Conservation (phyloP, 1,140 invertebrate genomes). For the Batillaria attramentaria region DNA sequence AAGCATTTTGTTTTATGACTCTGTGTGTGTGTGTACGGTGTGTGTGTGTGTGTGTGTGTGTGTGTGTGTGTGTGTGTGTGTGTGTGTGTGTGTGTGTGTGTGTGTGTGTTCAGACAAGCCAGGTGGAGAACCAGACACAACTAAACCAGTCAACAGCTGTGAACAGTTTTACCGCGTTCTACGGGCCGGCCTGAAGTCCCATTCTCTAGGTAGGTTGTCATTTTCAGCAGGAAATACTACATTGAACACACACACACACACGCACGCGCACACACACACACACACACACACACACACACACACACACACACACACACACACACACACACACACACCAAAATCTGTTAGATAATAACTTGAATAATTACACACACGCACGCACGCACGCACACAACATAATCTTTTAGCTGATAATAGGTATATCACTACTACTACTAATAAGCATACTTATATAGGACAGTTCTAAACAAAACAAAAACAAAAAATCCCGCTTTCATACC, state of each 20-base stretch:
- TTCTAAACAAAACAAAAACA: not conserved
- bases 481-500: not conserved
- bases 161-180: not conserved
- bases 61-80: no score
- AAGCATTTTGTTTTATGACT: not conserved
- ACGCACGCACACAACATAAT: not conserved
- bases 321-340: not conserved
- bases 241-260: not conserved
- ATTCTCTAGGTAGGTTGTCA: not conserved
- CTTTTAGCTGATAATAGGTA: not conserved
- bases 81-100: no score
- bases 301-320: not conserved
- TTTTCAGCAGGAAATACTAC: not conserved
- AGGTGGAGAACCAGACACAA: not conserved
- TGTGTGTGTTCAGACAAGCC: no score
- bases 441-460: not conserved
- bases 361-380: not conserved
- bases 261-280: not conserved
- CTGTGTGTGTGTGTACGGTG: no score
- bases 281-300: not conserved
- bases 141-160: not conserved
- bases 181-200: no score
- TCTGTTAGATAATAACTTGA: not conserved
- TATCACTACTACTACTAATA: not conserved
- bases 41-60: no score